Evolutionary conservation across 2,113 vertebrate genomes (phyloP).

Genomic region (Microtus ochrogaster): DNA sequence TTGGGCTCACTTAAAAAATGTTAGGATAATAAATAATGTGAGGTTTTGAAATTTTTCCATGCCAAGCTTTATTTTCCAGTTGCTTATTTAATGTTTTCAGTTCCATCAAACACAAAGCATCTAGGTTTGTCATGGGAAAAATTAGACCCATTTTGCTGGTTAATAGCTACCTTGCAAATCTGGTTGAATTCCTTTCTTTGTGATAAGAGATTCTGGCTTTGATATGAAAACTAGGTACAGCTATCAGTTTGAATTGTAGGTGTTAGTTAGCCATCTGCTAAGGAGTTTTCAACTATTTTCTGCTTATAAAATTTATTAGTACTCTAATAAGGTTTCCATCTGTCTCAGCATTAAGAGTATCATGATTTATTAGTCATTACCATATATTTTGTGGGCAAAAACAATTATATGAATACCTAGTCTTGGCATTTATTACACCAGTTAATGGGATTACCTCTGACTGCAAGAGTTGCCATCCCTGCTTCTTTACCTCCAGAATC

Average conservation of each 20-base stretch:
- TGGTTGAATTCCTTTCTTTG: not conserved
- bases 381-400: not conserved
- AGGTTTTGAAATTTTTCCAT: not conserved
- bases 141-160: not conserved
- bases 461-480: not conserved
- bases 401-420: not conserved
- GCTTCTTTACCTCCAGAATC: not conserved
- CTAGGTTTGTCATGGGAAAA: not conserved
- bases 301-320: conserved; percentile 16
- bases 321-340: not conserved
- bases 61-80: not conserved
- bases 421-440: not conserved
- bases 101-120: not conserved
- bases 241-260: not conserved
- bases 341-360: not conserved
- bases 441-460: not conserved
- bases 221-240: not conserved
- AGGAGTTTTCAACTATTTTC: not conserved
- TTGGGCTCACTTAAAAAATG: not conserved
- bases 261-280: not conserved
- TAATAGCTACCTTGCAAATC: not conserved
- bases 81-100: not conserved
- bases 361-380: not conserved
- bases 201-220: not conserved
- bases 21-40: not conserved